Conservation (phyloP, 2,888 invertebrate genomes). For the Drosophila putrida region DNA sequence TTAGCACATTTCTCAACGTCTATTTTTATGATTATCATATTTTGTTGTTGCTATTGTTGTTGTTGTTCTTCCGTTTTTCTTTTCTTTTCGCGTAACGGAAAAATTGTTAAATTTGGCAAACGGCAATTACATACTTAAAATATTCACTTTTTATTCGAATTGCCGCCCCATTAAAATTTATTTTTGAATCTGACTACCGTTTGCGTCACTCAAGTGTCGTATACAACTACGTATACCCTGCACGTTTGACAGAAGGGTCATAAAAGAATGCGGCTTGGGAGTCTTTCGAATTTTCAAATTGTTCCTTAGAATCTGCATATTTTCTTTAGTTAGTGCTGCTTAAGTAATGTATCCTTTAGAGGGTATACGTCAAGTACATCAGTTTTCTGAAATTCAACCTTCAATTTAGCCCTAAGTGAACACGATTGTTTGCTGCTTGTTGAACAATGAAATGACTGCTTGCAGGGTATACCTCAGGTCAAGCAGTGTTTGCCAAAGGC, state of each 20-base stretch:
- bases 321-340: no score
- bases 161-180: constrained; percentile 11
- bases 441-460: not conserved
- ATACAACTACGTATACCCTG: constrained; percentile 20
- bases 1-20: constrained; percentile 19
- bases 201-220: constrained; percentile 24
- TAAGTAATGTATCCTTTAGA: not conserved
- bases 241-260: not conserved
- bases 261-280: not conserved
- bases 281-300: no score
- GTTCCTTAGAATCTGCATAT: no score
- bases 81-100: constrained; percentile 21
- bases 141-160: constrained; percentile 11
- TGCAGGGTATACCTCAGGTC: constrained; percentile 12
- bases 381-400: not conserved
- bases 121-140: constrained; percentile 32
- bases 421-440: not conserved
- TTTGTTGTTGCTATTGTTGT: not conserved
- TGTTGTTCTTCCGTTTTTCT: not conserved
- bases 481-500: constrained; percentile 1
- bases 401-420: not conserved
- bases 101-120: constrained; percentile 16
- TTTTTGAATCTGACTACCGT: constrained; percentile 13
- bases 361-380: constrained; percentile 2
- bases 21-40: constrained; percentile 11